Evolutionary conservation across 2,797 vertebrate species (phyloP), one percentile per base, ranked within the genome.

Genomic region (Streptopelia turtur): DNA sequence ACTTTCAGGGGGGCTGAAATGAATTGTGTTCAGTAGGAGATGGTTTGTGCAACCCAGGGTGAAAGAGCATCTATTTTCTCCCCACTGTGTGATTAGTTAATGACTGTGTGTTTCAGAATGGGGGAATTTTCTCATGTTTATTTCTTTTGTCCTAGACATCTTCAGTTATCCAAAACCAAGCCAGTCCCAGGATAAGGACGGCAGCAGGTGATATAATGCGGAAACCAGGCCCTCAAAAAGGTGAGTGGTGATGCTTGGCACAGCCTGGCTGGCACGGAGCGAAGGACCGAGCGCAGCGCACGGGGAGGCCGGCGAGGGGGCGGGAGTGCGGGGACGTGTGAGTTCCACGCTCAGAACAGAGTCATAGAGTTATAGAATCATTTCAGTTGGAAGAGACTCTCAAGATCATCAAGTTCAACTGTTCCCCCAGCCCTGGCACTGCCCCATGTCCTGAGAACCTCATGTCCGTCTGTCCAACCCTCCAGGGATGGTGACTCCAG

Each of bases 201-300:
- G 94, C 89, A 96, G 85, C 94, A 74, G 90, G 96, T 95, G 97
- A 95, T 98, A 99, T 97, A 98, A 99, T 99, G 98, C 98, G 98
- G 98, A 99, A 99, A 93, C 98, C 98, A 91, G 98, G 98, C 96
- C 98, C 98, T 97, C 98, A 98, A 76, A 99, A 99, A 99, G 98
- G 99, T 99, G 97, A 97, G 97, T 91, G 35, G 69, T 6, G 76
- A 5, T 71, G 63, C 77, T 85, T 78, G 76, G 82, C 52, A 17
- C 25, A 78, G 87, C 63, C 8, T 9, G 69, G 31, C 33, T 84
- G 35, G 4, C 37, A 53, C 16, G 10, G 75, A 76, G 52, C 2
- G 8, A 33, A 83, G 16, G 79, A 24, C 71, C 2, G 2, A 65
- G 56, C 3, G 3, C 21, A 35, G 22, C 13, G 0, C 28, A 7